Percentiles rank a stretch among this genome's conserved stretches.
Conservation (phyloP, 1,140 invertebrate genomes). For the Diploscapter pachys region DNA sequence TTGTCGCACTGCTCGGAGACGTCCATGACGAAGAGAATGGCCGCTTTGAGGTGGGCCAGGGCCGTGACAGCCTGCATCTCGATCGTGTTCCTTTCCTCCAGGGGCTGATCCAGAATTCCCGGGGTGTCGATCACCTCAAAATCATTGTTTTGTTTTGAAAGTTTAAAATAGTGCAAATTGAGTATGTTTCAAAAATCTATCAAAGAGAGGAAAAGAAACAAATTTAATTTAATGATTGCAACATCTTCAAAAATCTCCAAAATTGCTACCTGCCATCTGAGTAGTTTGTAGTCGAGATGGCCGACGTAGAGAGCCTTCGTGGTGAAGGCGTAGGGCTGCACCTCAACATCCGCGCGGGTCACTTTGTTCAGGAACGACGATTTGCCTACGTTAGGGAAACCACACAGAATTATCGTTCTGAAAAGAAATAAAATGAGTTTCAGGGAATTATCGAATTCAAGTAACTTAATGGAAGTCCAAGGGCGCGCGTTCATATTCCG, state of each 20-base stretch:
- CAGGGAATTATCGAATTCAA: too few species aligned
- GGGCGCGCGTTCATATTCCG: too few species aligned
- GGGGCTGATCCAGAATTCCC: constrained; percentile 91
- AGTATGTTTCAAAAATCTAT: too few species aligned
- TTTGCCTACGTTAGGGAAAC: constrained; percentile 98
- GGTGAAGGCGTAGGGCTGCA: constrained; percentile 98
- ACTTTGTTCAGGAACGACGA: constrained; percentile 99
- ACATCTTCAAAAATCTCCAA: too few species aligned
- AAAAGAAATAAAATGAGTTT: constrained; percentile 15
- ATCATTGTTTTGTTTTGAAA: too few species aligned
- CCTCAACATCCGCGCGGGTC: constrained; percentile 97
- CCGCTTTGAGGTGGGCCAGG: constrained; percentile 87
- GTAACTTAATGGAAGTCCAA: too few species aligned
- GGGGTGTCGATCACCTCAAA: constrained; percentile 97
- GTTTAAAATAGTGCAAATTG: too few species aligned
- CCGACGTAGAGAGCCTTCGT: constrained; percentile 98
- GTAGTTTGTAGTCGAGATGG: constrained; percentile 96
- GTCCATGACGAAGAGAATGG: constrained; percentile 90
- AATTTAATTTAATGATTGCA: too few species aligned
- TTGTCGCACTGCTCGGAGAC: constrained; percentile 94
- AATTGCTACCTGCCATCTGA: constrained; percentile 70
- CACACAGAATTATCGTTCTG: constrained; percentile 87
- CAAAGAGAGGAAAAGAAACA: too few species aligned
- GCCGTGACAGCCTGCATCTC: constrained; percentile 99
- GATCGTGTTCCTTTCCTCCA: constrained; percentile 93